Conservation (phyloP, 2,113 vertebrate species). For the Solea solea region DNA sequence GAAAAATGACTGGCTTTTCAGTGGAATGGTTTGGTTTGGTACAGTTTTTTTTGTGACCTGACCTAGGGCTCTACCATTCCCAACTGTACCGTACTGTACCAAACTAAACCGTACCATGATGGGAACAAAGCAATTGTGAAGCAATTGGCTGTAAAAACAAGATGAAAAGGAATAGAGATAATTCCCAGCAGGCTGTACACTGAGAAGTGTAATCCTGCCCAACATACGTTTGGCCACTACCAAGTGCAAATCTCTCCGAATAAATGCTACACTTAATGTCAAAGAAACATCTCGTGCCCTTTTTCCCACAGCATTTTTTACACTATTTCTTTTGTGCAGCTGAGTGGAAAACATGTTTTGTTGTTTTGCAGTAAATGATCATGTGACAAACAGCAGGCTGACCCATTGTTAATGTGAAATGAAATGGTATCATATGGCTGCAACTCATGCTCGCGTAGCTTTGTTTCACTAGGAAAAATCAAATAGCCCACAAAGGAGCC, state of each 20-base stretch:
- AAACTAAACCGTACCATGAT: no score
- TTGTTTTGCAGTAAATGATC: neutral
- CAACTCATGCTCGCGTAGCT: neutral
- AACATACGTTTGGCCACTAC: no score
- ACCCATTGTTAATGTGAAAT: slow-evolving; percentile 8
- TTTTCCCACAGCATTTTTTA: neutral
- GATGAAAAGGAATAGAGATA: no score
- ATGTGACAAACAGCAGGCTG: neutral
- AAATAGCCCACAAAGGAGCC: neutral
- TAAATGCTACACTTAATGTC: neutral
- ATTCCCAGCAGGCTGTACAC: no score
- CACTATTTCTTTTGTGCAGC: neutral
- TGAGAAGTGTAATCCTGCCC: no score
- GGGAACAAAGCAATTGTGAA: no score
- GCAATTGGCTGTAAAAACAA: no score
- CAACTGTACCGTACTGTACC: no score
- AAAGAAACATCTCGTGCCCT: neutral
- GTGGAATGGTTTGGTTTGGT: no score
- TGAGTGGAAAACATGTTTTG: neutral
- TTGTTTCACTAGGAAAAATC: neutral
- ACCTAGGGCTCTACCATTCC: no score
- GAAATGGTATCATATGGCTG: neutral
- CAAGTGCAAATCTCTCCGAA: neutral
- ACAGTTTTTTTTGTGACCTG: no score
- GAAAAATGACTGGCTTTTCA: no score